Base-by-base conservation (phyloP, 2,113 vertebrate species). In the Campylomormyrus tamandua region DNA sequence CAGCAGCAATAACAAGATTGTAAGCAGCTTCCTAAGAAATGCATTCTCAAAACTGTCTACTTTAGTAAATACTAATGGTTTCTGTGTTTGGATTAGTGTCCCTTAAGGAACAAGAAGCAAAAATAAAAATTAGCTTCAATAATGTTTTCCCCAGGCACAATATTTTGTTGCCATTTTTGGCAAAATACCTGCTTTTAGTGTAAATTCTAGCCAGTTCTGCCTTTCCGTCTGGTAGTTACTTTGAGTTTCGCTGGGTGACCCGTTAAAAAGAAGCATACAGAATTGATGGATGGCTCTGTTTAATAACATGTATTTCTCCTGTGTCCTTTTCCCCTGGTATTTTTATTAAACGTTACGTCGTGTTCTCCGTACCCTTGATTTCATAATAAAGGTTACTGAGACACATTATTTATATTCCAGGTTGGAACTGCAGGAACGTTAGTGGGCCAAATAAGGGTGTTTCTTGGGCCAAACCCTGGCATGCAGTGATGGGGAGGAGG, bases 321-420 rank as follows among this genome's bases (percentile, higher is more conserved):
- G 74, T 42, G 35, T 80, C 15, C 11, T 42, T 80, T 17, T 42
- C 35, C 35, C 74, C 74, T 42, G 74, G 74, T 77, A 80, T 80
- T 80, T 19, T 80, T 19, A 42, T 80, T 80, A 80, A 80, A 42
- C 35, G 35, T 80, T 80, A 80, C 74, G 35, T 80, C 19, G 74
- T 42, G 35, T 80, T 80, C 35, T 39, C 74, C 6, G 15, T 80
- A 80, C 74, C 74, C 74, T 80, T 80, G 74, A 80, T 80, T 80
- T 80, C 74, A 80, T 80, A 80, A 80, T 80, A 80, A 80, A 80
- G 74, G 74, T 80, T 80, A 80, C 74, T 39, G 74, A 80, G 74
- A 80, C 74, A 80, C 35, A 80, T 80, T 80, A 80, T 80, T 80
- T 80, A 80, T 80, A 39, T 80, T 80, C 74, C 35, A 39, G 31